Base-by-base conservation (phyloP, 2,113 vertebrate species). In the human region DNA sequence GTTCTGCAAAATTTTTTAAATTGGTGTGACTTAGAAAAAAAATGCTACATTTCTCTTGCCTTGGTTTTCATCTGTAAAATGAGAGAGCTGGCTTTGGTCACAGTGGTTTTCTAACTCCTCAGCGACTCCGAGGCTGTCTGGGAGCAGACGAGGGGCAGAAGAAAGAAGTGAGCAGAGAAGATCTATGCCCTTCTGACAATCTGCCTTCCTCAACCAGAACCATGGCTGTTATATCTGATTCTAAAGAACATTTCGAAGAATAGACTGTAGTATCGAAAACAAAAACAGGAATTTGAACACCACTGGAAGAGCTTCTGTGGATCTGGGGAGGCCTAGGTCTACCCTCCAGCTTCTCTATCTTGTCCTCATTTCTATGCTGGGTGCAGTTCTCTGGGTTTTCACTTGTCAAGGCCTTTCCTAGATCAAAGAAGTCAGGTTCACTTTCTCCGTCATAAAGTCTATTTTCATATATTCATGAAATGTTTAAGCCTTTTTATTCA, bases 281-380 rank as follows among this genome's bases (percentile, higher is more conserved):
- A 32, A 78, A 66, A 91, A n/a, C 5, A 48, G 50, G 27, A 48
- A 48, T 52, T 12, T 70, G 73, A 66, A 13, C 8, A 22, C 4
- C 22, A 23, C 43, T 57, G 32, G 50, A 72, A 61, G 9, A 30
- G 22, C 40, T 3, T 52, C 72, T 90, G 0, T 30, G 20, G 73
- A 16, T 38, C 3, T 80, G 6, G 5, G 25, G 3, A 32, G 43
- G 20, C 13, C 81, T 76, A 25, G 5, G 1, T 80, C 6, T 40
- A 16, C 70, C 20, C 45, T 30, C 25, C 2, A 18, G 2, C 10
- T 59, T 50, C 22, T 50, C 78, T 40, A 0, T 27, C 11, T 11
- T 35, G 25, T 16, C 5, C n/a, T 6, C 22, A 16, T 3, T 52
- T 11, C 57, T 66, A 80, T 0, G 1, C 6, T 20, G 50, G 20